Evolutionary conservation across 2,797 vertebrate species (phyloP), one percentile per base, ranked within the genome.

Genomic region (Syngnathus acus): DNA sequence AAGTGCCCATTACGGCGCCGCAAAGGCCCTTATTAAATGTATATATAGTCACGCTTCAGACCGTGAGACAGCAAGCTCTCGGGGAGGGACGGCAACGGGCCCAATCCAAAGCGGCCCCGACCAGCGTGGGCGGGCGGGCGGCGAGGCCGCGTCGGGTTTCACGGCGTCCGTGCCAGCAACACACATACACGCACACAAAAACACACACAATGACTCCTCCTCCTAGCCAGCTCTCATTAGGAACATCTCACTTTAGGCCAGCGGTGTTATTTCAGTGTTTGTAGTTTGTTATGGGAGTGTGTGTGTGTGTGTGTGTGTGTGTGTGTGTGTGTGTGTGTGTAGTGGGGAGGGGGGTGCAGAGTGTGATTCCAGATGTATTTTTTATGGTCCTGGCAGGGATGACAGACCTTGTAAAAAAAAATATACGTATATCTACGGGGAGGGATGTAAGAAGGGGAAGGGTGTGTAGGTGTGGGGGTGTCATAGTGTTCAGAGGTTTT

Each of bases 21-120:
- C 91, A 89, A 78, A 89, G 83, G 88, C 88, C 72, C 85, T 90
- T 89, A 92, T 92, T 92, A 92, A 91, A 91, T 90, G 87, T 92
- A 92, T 90, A 92, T 92, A 89, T 92, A 92, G 88, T 88, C 85
- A 88, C 79, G 83, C 85, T 85, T 85, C 74, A 85, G 82, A 79
- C 84, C 84, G 59, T 70, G 75, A 88, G 74, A 80, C 79, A 88
- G 73, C 65, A 68, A 72, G 21, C 48, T 59, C 71, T 73, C 38
- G 21, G 51, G 72, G 69, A 69, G 68, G 67, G 81, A 78, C 42
- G 55, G 61, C 47, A 65, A 64, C 72, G 79, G 82, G 78, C 71
- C 5, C 45, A 69, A 79, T 79, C 80, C 86, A 87, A 86, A 76
- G 84, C 81, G 80, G 83, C 81, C 78, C 77, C 71, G 21, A 80